Conservation (phyloP, 2,797 vertebrate species). For the Melanotaenia maccullochi region DNA sequence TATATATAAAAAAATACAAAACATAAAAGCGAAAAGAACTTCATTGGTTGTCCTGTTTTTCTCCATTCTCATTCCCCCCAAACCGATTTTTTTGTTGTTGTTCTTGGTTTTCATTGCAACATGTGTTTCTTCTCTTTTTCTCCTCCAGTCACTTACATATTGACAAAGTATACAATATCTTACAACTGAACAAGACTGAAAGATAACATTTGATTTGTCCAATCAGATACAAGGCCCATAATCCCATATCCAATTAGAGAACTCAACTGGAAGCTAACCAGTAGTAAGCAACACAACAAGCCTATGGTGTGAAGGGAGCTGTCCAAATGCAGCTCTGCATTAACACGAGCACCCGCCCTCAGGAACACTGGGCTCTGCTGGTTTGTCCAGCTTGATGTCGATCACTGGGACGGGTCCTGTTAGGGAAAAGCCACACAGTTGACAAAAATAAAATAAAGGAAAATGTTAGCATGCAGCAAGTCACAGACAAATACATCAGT, state of each 20-base stretch:
- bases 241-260: conserved; percentile 86
- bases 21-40: conserved; percentile 85
- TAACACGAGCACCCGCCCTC: conserved; percentile 95
- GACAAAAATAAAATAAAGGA: neutral
- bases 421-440: conserved; percentile 61
- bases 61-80: conserved; percentile 65
- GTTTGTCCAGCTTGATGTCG: conserved; percentile 94
- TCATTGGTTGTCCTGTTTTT: conserved; percentile 67
- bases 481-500: conserved; percentile 4
- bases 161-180: conserved; percentile 95
- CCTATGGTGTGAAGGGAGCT: conserved; percentile 88
- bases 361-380: conserved; percentile 86
- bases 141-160: conserved; percentile 89
- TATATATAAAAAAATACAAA: conserved; percentile 92
- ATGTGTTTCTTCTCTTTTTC: conserved; percentile 49
- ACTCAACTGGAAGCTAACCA: conserved; percentile 91
- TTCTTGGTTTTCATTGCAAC: conserved; percentile 67
- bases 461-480: neutral
- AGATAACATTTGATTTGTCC: conserved; percentile 84
- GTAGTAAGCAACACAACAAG: conserved; percentile 95
- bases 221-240: conserved; percentile 80
- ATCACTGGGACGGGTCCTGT: conserved; percentile 82
- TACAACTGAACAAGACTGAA: conserved; percentile 89
- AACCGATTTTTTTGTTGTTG: conserved; percentile 61
- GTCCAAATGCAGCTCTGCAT: conserved; percentile 80